Evolutionary conservation across 1,140 invertebrate species (phyloP).

Genomic region (Atopsyche davidsoni): DNA sequence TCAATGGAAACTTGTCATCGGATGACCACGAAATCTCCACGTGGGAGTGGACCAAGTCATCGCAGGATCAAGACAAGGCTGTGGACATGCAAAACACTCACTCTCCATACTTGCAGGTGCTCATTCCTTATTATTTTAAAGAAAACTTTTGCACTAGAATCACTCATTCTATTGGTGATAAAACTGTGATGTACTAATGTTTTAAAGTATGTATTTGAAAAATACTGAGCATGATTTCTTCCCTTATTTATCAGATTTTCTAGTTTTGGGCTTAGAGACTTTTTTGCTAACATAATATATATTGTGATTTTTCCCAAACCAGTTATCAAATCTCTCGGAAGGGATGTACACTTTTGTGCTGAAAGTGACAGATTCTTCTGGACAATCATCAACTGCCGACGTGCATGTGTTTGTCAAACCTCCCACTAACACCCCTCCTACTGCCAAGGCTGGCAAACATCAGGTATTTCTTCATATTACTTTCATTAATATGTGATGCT

Average conservation of each 20-base stretch:
- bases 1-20: slow-evolving; percentile 85
- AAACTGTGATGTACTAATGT: no score
- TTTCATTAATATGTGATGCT: slow-evolving; percentile 14
- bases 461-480: slow-evolving; percentile 31
- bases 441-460: slow-evolving; percentile 57
- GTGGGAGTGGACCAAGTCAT: slow-evolving; percentile 93
- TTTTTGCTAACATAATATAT: no score
- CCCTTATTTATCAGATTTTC: no score
- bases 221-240: no score
- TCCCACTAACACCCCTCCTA: slow-evolving; percentile 76
- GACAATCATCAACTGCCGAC: slow-evolving; percentile 76
- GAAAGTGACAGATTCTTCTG: slow-evolving; percentile 85
- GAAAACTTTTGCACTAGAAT: not conserved
- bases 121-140: no score
- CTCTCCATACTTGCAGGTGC: slow-evolving; percentile 75
- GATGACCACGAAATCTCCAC: slow-evolving; percentile 89
- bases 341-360: slow-evolving; percentile 92
- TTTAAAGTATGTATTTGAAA: no score
- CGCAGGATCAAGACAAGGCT: slow-evolving; percentile 77
- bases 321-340: slow-evolving; percentile 82
- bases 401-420: slow-evolving; percentile 92
- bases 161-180: no score
- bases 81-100: slow-evolving; percentile 92
- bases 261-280: no score
- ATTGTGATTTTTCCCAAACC: slow-evolving; percentile 25